Base-by-base conservation (phyloP, 2,113 vertebrate species). In the Ifrita kowaldi region DNA sequence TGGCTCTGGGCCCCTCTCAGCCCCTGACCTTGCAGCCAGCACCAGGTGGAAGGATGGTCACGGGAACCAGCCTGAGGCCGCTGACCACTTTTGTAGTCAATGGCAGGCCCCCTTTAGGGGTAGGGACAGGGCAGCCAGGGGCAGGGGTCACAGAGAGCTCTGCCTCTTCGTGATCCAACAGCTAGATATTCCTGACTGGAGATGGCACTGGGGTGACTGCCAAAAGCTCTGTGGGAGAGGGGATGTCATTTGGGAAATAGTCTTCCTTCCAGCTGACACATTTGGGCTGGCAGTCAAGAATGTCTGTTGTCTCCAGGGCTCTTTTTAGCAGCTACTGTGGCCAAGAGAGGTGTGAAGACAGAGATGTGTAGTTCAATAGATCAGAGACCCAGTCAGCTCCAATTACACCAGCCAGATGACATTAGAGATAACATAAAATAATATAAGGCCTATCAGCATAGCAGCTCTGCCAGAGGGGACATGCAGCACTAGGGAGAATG, bases 281-380 rank as follows among this genome's bases (percentile, higher is more conserved):
- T 81, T 93, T 92, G 87, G 90, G 92, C 93, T 92, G 56, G 79
- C 75, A 90, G 59, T 95, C 93, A 93, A 94, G 64, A 96, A 84
- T 89, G 69, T 82, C 80, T 23, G 26, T 20, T 27, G 30, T 95
- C 75, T 59, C 87, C 60, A 64, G 73, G 64, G 96, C 73, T 89
- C 85, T 41, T 94, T 84, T 68, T 68, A 93, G 56, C 35, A 78
- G 79, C 83, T 88, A 81, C 85, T 84, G 71, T 60, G 60, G 83
- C 92, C 90, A 96, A 81, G 47, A 80, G 95, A 95, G 63, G 88
- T 96, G 93, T 94, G 83, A 97, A 95, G 89, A 84, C 35, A 90
- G 52, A 90, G 56, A 60, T 71, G 68, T 74, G 56, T 33, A 55
- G 30, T 30, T 90, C 56, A 84, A 81, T 78, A 93, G 92, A 90